Evolutionary conservation across 2,888 invertebrate species (phyloP).

Genomic region (Pristionchus mayeri): DNA sequence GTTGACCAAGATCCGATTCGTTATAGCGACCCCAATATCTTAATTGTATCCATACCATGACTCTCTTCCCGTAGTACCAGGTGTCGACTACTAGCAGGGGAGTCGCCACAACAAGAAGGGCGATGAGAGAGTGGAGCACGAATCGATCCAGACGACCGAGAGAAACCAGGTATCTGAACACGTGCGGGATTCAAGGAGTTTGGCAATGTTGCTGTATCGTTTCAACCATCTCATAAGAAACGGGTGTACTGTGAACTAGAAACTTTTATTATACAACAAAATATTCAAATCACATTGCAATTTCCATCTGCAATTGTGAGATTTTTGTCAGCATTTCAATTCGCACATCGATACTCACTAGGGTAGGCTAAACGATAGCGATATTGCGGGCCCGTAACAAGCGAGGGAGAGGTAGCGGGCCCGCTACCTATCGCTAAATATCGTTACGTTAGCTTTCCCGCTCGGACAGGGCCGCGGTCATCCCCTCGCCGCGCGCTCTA

Average conservation of each 20-base stretch:
- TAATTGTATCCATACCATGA: slow-evolving; percentile 79
- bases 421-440: too few species aligned
- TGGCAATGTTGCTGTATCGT: neutral
- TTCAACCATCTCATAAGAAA: neutral
- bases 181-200: neutral
- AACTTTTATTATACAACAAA: too few species aligned
- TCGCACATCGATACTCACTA: too few species aligned
- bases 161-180: neutral
- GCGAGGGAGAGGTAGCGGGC: too few species aligned
- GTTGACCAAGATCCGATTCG: neutral
- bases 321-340: too few species aligned
- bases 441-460: too few species aligned
- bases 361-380: too few species aligned
- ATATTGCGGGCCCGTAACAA: too few species aligned
- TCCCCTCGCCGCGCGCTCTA: too few species aligned
- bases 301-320: too few species aligned
- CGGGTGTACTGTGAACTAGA: neutral
- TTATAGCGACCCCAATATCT: neutral
- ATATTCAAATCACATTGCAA: too few species aligned
- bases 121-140: slow-evolving; percentile 57
- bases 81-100: slow-evolving; percentile 86
- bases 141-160: slow-evolving; percentile 54
- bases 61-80: slow-evolving; percentile 89
- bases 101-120: slow-evolving; percentile 52
- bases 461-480: too few species aligned